Evolutionary conservation across 2,888 invertebrate genomes (phyloP).

Genomic region (Spodoptera exigua): DNA sequence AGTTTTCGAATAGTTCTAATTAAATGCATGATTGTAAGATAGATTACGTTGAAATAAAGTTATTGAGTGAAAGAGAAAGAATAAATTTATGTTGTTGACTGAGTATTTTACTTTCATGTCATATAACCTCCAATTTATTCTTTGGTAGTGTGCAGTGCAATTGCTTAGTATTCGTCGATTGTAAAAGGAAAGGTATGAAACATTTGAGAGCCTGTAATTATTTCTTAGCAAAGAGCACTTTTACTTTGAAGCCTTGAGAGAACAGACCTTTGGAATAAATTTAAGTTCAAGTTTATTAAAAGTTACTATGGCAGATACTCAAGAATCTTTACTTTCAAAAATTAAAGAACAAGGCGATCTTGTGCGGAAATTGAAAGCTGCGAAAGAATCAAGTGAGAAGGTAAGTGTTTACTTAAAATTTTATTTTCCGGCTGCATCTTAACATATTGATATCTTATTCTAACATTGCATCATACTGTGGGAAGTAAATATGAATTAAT

Average conservation of each 20-base stretch:
- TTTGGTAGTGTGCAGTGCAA: slow-evolving; percentile 31
- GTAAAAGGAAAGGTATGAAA: slow-evolving; percentile 76
- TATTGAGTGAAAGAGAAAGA: slow-evolving; percentile 28
- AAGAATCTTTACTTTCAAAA: slow-evolving; percentile 78
- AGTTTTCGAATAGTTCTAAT: too few species aligned
- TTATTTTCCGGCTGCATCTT: background rate
- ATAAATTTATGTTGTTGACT: slow-evolving; percentile 3
- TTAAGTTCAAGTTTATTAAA: slow-evolving; percentile 45
- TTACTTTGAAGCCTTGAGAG: slow-evolving; percentile 66
- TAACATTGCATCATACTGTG: slow-evolving; percentile 66
- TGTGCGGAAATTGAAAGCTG: slow-evolving; percentile 94
- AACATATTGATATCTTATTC: slow-evolving; percentile 38
- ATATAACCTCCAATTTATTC: slow-evolving; percentile 47
- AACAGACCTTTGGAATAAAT: slow-evolving; percentile 42
- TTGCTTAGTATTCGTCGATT: slow-evolving; percentile 56
- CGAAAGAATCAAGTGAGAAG: slow-evolving; percentile 94
- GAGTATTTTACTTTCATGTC: slow-evolving; percentile 8
- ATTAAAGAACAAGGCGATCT: slow-evolving; percentile 93
- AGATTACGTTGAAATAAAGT: background rate
- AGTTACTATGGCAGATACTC: slow-evolving; percentile 76
- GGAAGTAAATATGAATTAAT: slow-evolving; percentile 49
- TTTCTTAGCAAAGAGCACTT: slow-evolving; percentile 63
- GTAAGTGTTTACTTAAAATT: slow-evolving; percentile 75
- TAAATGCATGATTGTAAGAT: background rate
- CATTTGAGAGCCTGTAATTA: slow-evolving; percentile 72